phyloP scores from a whole-genome alignment of 2,797 vertebrate genomes.

The Pampus argenteus region DNA sequence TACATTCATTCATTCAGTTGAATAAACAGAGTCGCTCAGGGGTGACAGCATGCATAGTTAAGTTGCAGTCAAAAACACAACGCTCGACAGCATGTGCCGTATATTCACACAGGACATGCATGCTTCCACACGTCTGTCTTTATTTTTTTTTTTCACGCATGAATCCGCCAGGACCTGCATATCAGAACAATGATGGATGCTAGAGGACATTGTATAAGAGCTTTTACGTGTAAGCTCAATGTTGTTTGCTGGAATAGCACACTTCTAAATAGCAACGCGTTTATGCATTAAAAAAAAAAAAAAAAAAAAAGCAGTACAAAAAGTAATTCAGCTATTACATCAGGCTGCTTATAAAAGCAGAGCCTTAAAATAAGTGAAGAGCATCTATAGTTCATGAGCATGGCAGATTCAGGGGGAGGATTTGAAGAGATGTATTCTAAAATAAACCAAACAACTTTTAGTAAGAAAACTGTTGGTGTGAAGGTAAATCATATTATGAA shows the following conservation, averaged over 20 bases:
- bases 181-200: conserved; percentile 18
- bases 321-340: conserved; percentile 59
- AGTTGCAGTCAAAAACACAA: conserved; percentile 42
- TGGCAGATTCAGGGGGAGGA: conserved; percentile 20
- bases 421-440: conserved; percentile 41
- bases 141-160: conserved; percentile 6
- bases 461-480: neutral
- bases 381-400: conserved; percentile 40
- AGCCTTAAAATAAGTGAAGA: conserved; percentile 48
- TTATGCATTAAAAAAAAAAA: too few species aligned
- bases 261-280: conserved; percentile 38
- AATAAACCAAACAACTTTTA: conserved; percentile 38
- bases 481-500: conserved; percentile 43
- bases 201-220: conserved; percentile 29
- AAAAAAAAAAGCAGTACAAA: conserved; percentile 28
- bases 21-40: conserved; percentile 50
- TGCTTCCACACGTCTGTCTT: conserved; percentile 35
- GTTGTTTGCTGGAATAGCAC: conserved; percentile 33
- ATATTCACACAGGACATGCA: conserved; percentile 41
- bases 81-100: conserved; percentile 48
- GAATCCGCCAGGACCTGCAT: conserved; percentile 12
- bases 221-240: conserved; percentile 37
- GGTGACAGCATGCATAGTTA: conserved; percentile 60
- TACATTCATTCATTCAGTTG: conserved; percentile 45
- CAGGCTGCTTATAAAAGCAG: conserved; percentile 44